Conservation (phyloP, 2,888 invertebrate genomes). For the Cremastinae sp. region DNA sequence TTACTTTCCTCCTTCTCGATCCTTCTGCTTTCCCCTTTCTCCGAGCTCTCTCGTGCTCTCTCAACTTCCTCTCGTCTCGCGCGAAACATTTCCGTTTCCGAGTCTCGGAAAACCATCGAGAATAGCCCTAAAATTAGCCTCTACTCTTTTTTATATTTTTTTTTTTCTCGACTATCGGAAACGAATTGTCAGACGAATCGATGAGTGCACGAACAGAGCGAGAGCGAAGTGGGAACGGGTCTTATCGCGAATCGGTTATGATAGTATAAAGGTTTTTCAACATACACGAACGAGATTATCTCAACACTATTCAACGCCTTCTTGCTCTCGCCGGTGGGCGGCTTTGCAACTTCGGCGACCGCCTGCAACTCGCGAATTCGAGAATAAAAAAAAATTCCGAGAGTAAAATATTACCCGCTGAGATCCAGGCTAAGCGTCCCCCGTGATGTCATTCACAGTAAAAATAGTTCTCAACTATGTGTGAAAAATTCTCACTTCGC, state of each 20-base stretch:
- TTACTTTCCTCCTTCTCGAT: slow-evolving; percentile 12
- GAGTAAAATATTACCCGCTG: neutral
- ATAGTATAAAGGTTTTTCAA: neutral
- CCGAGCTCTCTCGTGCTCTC: slow-evolving; percentile 17
- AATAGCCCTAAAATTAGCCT: no score
- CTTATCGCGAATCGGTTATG: slow-evolving; percentile 11
- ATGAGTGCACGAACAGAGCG: neutral
- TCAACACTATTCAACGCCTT: slow-evolving; percentile 36
- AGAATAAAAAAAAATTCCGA: slow-evolving; percentile 3
- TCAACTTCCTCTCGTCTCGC: slow-evolving; percentile 2
- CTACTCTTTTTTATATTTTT: no score
- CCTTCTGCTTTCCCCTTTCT: neutral
- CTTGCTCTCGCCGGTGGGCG: slow-evolving; percentile 30
- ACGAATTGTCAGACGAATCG: neutral
- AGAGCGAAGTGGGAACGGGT: slow-evolving; percentile 20
- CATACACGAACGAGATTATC: slow-evolving; percentile 33
- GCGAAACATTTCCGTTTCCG: no score
- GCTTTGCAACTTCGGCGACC: slow-evolving; percentile 12
- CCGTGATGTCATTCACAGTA: slow-evolving; percentile 39
- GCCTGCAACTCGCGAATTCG: slow-evolving; percentile 7
- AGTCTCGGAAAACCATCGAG: no score
- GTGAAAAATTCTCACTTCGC: no score
- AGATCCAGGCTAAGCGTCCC: slow-evolving; percentile 30
- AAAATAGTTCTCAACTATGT: slow-evolving; percentile 11
- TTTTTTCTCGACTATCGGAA: no score